Base-by-base conservation (phyloP, 1,140 invertebrate species). In the Maniola jurtina region DNA sequence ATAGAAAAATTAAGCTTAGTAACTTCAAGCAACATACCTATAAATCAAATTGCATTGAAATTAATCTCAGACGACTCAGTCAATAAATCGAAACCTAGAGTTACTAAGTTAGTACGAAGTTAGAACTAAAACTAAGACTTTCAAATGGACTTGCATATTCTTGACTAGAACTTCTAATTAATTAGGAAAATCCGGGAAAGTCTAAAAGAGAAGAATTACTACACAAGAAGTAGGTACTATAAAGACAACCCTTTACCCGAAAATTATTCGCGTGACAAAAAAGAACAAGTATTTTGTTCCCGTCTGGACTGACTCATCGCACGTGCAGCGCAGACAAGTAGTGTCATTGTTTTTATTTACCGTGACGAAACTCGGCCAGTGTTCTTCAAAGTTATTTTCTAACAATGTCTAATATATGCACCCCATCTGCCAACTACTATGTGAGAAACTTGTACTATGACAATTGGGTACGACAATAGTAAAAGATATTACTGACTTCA, bases 291-390 rank as follows among this genome's bases (percentile, higher is more conserved):
- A 52, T 14, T 25, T 16, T 52, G 4, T 16, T 52, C 48, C 15
- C 52, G 61, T 55, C 52, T 63, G 50, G 25, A n/a, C 48, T 63
- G 61, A 63, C 11, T 63, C 61, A 63, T 14, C 7, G 10, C 48
- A 52, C 48, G 16, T 52, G 33, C 34, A 56, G 55, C 25, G 42
- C 61, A 62, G 38, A 47, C 50, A 56, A n/a, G 47, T 15, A 56
- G 35, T 48, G 35, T 56, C 16, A 36, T 16, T 58, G 55, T 48
- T 58, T 36, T 64, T 64, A 64, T 64, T 35, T 50, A 57, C 9
- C 10, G 33, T 57, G 50, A 56, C n/a, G 25, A 42, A 42, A 64
- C 38, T 36, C 7, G 34, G 7, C 15, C 10, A n/a, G 16, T 5
- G 38, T 16, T 14, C 6, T 48, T n/a, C 13, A 48, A 48, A 48